Evolutionary conservation across 1,140 invertebrate species (phyloP), one percentile per base, ranked within the genome.

Genomic region (Atta cephalotes): DNA sequence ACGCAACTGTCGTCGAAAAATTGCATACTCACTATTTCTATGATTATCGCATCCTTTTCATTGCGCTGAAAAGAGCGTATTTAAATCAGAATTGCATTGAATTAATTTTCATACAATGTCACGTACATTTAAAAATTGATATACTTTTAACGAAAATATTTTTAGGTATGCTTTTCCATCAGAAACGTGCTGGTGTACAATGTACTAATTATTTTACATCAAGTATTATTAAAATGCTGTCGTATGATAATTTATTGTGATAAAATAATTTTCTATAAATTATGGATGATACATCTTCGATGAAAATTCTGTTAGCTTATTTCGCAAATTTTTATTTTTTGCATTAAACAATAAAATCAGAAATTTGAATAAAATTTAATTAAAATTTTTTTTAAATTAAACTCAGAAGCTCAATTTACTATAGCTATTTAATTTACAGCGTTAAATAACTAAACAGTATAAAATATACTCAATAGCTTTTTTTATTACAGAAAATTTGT

Each of bases 1-100:
- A 92, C 16, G 1, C 9, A 18, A 66, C 88, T 89, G 21, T 71
- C 88, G 16, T 91, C 71, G 25, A 91, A 92, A 28, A 93, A 45
- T n/a, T 56, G 89, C 35, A 93, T 60, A 72, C 86, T 92, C 16
- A 88, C 28, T 58, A 94, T 90, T n/a, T 88, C 89, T 58, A 94
- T 92, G 18, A 58, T 31, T 65, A 92, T 90, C 10, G 62, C 51
- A 66, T 91, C 66, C 1, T 60, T 78, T n/a, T 79, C 72, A 7
- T 35, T 0, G 0, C 12, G 0, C 89, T 90, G 65, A 10, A 89
- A 90, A 18, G n/a, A 31, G 39, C 10, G 45, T 35, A 45, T 45
- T 45, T 3, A 31, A 31, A 68, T 63, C 9, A 63, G 12, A 74
- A 51, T 18, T 28, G 14, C 28, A 5, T 60, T 60, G n/a, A 45